These are phyloP conservation scores for Aelia acuminata DNA, from an alignment of 2,888 invertebrate species.

Conservation along the genomic window DNA sequence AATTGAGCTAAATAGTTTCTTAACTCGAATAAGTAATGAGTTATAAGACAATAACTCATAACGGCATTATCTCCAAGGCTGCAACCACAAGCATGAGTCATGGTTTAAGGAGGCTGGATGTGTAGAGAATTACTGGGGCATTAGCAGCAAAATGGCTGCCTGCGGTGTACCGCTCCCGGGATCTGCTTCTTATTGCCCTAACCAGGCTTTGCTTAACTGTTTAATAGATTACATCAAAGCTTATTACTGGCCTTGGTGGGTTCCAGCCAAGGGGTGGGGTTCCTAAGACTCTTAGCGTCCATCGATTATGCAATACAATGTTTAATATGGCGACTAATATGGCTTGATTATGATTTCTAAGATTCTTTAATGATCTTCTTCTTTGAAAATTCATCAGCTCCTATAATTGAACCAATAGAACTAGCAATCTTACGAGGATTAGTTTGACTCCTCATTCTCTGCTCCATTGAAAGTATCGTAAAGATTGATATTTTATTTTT, in stretches of 20 bases:
- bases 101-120: not conserved
- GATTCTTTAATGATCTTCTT: too few species aligned
- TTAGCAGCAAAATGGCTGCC: not conserved
- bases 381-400: too few species aligned
- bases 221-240: slow-evolving; percentile 31
- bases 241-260: not conserved
- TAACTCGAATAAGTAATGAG: too few species aligned
- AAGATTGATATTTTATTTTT: too few species aligned
- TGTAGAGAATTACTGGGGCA: slow-evolving; percentile 3
- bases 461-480: too few species aligned
- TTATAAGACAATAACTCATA: not conserved
- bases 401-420: too few species aligned
- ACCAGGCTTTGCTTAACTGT: slow-evolving; percentile 22
- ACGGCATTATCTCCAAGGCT: not conserved
- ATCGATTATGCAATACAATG: not conserved
- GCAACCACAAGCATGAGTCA: not conserved
- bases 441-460: too few species aligned
- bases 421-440: too few species aligned
- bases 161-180: not conserved
- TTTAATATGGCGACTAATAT: not conserved
- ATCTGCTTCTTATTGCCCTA: not conserved
- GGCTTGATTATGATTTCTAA: too few species aligned
- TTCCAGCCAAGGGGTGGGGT: not conserved
- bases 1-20: too few species aligned
- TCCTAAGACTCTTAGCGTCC: not conserved